A percentile compares a stretch with the other conserved stretches of the same genome.
phyloP scores from a whole-genome alignment of 1,140 invertebrate species.

The Brachionus manjavacas region DNA sequence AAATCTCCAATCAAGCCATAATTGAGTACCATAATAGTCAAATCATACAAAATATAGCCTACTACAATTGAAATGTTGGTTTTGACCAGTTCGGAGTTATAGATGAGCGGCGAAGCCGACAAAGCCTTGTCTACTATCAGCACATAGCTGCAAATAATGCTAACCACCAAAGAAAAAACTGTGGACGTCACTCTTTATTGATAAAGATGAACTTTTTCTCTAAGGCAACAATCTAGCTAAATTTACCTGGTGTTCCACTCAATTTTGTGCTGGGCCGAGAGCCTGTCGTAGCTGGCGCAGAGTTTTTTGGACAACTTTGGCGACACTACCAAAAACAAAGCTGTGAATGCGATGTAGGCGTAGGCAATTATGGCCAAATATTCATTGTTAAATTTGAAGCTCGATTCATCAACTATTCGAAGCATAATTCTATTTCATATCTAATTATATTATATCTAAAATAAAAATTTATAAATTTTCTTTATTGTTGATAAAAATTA shows the following conservation, averaged over 20 bases:
- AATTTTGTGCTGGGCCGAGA: neutral
- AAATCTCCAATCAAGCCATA: constrained; percentile 51
- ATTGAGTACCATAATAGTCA: constrained; percentile 49
- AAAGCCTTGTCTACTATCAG: constrained; percentile 50
- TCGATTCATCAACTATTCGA: constrained; percentile 24
- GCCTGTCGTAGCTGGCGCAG: neutral
- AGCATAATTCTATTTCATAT: constrained; percentile 21
- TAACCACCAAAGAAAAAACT: constrained; percentile 50
- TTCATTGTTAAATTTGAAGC: constrained; percentile 20
- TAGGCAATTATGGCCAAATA: constrained; percentile 3
- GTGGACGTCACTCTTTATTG: constrained; percentile 46
- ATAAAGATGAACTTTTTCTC: neutral
- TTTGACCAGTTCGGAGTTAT: constrained; percentile 35
- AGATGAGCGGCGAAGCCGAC: constrained; percentile 49
- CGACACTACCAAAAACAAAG: neutral
- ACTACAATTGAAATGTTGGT: constrained; percentile 37
- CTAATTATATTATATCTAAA: constrained; percentile 21
- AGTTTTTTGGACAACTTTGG: neutral
- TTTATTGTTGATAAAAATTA: neutral
- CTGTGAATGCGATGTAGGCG: neutral
- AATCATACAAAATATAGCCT: constrained; percentile 46
- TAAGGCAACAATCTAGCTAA: neutral
- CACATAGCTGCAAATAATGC: constrained; percentile 50
- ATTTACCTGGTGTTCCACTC: constrained; percentile 45
- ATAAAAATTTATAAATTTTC: neutral